phyloP scores from a whole-genome alignment of 1,140 invertebrate species.

The Trachymyrmex septentrionalis region DNA sequence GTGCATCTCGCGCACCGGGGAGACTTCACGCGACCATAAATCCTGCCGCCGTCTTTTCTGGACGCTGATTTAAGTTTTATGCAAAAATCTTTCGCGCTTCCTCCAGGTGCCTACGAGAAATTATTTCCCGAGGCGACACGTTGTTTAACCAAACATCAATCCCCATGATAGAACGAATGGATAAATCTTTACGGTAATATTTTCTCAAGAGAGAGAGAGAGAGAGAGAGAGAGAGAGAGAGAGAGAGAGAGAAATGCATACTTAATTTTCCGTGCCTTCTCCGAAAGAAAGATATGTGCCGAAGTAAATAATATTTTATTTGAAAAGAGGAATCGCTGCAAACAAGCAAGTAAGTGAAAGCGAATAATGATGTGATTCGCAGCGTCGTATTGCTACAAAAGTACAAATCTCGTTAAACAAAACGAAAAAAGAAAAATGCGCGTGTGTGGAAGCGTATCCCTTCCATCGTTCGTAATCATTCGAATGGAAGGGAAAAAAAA shows the following conservation, averaged over 20 bases:
- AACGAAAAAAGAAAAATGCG: neutral
- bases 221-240: no score
- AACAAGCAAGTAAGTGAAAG: constrained; percentile 16
- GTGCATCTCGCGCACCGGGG: constrained; percentile 25
- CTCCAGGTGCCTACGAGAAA: constrained; percentile 35
- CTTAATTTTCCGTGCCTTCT: neutral
- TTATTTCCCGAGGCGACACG: constrained; percentile 35
- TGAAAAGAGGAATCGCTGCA: neutral
- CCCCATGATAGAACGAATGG: neutral
- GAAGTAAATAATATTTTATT: constrained; percentile 14
- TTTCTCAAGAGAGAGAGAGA: no score
- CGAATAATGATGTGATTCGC: neutral
- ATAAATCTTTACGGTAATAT: constrained; percentile 4
- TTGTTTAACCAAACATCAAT: constrained; percentile 43
- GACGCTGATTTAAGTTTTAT: constrained; percentile 65
- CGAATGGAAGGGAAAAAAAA: constrained; percentile 2
- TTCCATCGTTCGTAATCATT: constrained; percentile 21
- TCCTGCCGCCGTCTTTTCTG: constrained; percentile 38
- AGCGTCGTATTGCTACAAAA: constrained; percentile 12
- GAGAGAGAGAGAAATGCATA: no score
- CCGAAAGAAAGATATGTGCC: neutral
- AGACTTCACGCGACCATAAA: constrained; percentile 59
- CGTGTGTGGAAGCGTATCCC: constrained; percentile 5
- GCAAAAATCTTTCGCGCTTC: constrained; percentile 53
- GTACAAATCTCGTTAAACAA: constrained; percentile 35